A percentile compares a stretch with the other conserved stretches of the same genome.
These are phyloP conservation scores for Rissa tridactyla DNA, from an alignment of 2,113 vertebrate species.

Conservation along the genomic window DNA sequence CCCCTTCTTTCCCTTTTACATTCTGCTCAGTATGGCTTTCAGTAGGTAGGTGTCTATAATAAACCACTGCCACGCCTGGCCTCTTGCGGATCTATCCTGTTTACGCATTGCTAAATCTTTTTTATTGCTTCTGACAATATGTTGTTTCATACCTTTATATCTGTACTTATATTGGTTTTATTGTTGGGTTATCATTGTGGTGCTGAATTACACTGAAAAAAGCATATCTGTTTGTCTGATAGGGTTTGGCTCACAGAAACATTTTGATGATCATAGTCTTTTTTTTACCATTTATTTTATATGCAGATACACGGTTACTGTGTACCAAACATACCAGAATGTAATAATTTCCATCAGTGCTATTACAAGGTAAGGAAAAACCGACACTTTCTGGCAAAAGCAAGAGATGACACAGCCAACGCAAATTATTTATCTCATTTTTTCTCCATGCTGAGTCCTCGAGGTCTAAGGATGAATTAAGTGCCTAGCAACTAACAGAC, in stretches of 20 bases:
- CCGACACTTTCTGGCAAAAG: neutral
- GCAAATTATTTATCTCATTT: conserved; percentile 20
- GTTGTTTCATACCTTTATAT: conserved; percentile 53
- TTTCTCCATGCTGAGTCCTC: conserved; percentile 25
- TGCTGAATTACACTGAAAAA: conserved; percentile 35
- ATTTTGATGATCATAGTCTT: neutral
- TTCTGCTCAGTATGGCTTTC: conserved; percentile 27
- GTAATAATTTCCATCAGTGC: neutral
- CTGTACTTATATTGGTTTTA: conserved; percentile 28
- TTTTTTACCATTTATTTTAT: neutral
- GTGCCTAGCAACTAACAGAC: conserved; percentile 35
- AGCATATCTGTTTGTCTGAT: neutral
- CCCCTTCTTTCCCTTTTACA: conserved; percentile 29
- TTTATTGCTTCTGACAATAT: conserved; percentile 61
- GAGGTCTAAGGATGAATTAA: conserved; percentile 32
- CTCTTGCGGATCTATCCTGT: conserved; percentile 55
- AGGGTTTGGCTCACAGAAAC: neutral
- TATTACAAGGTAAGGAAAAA: neutral
- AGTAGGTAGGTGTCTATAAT: conserved; percentile 2
- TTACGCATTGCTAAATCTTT: conserved; percentile 47
- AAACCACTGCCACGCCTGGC: conserved; percentile 18
- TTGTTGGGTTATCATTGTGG: conserved; percentile 11
- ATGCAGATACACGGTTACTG: neutral
- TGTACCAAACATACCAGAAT: neutral
- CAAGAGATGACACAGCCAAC: conserved; percentile 1